These are phyloP conservation scores for Cybosia mesomella DNA, from an alignment of 2,888 invertebrate species.

Conservation along the genomic window DNA sequence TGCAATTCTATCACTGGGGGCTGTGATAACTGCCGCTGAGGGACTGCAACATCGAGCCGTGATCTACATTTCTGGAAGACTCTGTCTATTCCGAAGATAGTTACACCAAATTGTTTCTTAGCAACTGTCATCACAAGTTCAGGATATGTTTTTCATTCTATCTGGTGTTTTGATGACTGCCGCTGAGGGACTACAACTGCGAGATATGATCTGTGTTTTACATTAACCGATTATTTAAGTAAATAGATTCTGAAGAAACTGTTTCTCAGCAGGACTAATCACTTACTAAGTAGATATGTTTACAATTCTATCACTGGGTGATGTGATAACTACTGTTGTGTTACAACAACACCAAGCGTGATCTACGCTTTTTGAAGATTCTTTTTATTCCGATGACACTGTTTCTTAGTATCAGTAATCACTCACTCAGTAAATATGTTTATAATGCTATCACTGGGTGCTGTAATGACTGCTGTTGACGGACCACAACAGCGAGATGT, in stretches of 20 bases:
- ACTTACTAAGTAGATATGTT: constrained; percentile 31
- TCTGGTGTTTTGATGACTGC: constrained; percentile 46
- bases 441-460: constrained; percentile 39
- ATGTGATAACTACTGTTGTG: constrained; percentile 21
- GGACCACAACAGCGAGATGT: neutral
- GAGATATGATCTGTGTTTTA: constrained; percentile 22
- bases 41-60: neutral
- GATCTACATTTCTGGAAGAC: too few relatives aligned
- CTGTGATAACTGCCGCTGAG: constrained; percentile 19
- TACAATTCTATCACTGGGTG: constrained; percentile 31
- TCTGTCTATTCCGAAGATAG: neutral
- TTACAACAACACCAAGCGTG: too few relatives aligned
- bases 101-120: constrained; percentile 18
- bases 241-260: too few relatives aligned
- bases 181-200: constrained; percentile 26
- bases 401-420: constrained; percentile 38
- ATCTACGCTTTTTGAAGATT: constrained; percentile 40
- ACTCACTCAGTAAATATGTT: constrained; percentile 38
- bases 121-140: constrained; percentile 30
- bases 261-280: constrained; percentile 18
- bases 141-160: constrained; percentile 43
- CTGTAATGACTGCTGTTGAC: constrained; percentile 18
- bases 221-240: too few relatives aligned
- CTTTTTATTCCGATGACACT: constrained; percentile 23
- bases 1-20: constrained; percentile 27